These are phyloP conservation scores for Peromyscus leucopus DNA, from an alignment of 2,113 vertebrate genomes.

Conservation along the genomic window DNA sequence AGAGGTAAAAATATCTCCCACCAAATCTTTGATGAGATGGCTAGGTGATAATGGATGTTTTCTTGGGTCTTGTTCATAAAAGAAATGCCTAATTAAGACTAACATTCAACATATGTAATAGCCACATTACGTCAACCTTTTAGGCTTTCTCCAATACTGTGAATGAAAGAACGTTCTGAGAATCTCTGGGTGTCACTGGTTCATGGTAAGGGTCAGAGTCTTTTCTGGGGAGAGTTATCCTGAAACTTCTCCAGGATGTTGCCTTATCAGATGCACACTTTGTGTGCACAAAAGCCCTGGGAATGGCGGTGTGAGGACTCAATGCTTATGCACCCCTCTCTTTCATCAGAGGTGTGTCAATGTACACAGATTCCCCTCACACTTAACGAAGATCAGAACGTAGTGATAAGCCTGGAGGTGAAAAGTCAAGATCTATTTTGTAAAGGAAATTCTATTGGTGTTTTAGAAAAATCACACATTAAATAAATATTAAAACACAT, in stretches of 20 bases:
- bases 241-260: not conserved
- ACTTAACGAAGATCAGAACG: slow-evolving; percentile 22
- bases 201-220: not conserved
- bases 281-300: not conserved
- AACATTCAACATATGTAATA: not conserved
- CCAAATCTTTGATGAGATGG: slow-evolving; percentile 41
- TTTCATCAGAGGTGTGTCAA: slow-evolving; percentile 5
- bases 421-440: slow-evolving; percentile 25
- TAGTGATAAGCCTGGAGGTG: not conserved
- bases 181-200: not conserved
- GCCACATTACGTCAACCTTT: not conserved
- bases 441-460: slow-evolving; percentile 10
- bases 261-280: not conserved
- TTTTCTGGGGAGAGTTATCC: not conserved
- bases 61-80: slow-evolving; percentile 34
- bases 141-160: not conserved
- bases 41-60: slow-evolving; percentile 30
- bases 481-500: not conserved
- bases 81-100: slow-evolving; percentile 21
- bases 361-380: not conserved
- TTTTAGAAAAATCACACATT: slow-evolving; percentile 12
- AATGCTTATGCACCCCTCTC: not conserved
- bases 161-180: not conserved
- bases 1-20: slow-evolving; percentile 42
- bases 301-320: not conserved